Evolutionary conservation across 30 jellyfish, hydroid and myxozoan species (phyloP), one percentile per base, ranked within the genome.

Genomic region (Hydractinia echinata): DNA sequence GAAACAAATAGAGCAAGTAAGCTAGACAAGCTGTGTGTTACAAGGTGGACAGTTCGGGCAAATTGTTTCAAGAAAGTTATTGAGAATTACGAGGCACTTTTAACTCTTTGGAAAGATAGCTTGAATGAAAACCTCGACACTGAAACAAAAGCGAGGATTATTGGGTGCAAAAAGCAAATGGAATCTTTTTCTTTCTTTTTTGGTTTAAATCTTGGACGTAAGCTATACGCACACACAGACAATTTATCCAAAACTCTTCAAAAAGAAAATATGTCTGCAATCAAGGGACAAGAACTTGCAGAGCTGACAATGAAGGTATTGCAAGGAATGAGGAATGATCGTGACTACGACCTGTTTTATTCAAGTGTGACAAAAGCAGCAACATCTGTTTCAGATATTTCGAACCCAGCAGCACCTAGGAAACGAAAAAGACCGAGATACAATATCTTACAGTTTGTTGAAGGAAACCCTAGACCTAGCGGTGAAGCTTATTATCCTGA

Each of bases 181-280:
- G 76, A 85, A 76, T 66, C 61, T 50, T 67, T 77, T 44, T 39
- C 53, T 53, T 52, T 77, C 81, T 68, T 77, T 18, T 85, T 85
- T 85, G 84, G 85, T 5, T 16, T 62, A 67, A 77, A 85, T 67
- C 88, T 77, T 55, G 88, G 89, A 9, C 84, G 68, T 55, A 21
- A 61, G 84, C 79, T 85, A 49, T 85, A 72, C 76, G 71, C n/a
- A 10, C 79, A 76, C 54, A 77, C 94, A 16, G 89, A 77, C 82
- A 84, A 76, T 55, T 19, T 76, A 53, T 84, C 94, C 18, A 76
- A 56, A 64, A 77, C 88, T 51, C 49, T 85, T 76, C 88, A 85
- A 55, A 82, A 76, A n/a, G n/a, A 20, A 58, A 66, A 77, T 64
- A 66, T 85, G 15, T 85, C 79, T 16, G 94, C 89, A 5, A 77